Percentiles rank a stretch among this genome's conserved stretches.
Evolutionary conservation across 2,888 invertebrate genomes (phyloP).

Genomic region (Nephrotoma appendiculata): DNA sequence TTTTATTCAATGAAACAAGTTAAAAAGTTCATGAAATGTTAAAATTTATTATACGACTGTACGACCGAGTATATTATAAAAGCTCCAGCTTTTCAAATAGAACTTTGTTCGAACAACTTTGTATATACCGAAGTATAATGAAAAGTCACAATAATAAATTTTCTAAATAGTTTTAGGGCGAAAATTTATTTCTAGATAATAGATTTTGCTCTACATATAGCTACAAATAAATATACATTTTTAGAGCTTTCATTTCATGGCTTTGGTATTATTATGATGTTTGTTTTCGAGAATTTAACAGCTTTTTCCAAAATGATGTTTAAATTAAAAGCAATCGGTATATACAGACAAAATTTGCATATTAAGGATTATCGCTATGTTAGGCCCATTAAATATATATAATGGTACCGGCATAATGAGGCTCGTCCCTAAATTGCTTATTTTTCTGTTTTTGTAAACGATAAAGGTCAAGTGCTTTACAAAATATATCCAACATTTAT

Average conservation of each 20-base stretch:
- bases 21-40: not conserved
- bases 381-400: not conserved
- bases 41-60: not conserved
- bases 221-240: not conserved
- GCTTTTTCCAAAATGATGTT: not conserved
- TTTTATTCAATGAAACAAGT: not conserved
- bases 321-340: not conserved
- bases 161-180: not conserved
- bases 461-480: not conserved
- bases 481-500: not conserved
- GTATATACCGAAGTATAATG: not conserved
- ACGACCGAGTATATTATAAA: not conserved
- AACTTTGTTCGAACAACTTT: not conserved
- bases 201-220: not conserved
- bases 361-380: not conserved
- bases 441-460: not conserved
- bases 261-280: not conserved
- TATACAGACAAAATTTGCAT: not conserved
- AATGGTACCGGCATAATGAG: not conserved
- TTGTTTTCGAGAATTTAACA: not conserved
- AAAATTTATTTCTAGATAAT: not conserved
- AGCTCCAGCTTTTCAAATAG: not conserved
- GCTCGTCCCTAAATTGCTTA: not conserved
- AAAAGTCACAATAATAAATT: not conserved
- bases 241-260: not conserved